These are phyloP conservation scores for Grammomys surdaster DNA, from an alignment of 2,113 vertebrate species.

Conservation along the genomic window DNA sequence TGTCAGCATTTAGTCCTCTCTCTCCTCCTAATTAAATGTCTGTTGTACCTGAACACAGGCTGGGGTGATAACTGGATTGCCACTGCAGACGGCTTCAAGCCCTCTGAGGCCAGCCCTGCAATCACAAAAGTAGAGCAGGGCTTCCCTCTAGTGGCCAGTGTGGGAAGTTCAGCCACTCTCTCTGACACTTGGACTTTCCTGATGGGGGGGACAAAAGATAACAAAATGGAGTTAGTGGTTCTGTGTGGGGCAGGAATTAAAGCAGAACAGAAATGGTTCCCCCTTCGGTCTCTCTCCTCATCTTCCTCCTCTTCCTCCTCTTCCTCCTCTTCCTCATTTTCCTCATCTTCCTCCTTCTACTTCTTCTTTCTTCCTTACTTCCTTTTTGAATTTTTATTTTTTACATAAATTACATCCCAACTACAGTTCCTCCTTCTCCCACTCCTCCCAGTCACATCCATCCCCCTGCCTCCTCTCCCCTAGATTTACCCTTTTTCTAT, in stretches of 20 bases:
- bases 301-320: no score
- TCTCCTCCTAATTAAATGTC: background rate
- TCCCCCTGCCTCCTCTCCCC: background rate
- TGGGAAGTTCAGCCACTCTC: background rate
- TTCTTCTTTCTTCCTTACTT: no score
- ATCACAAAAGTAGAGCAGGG: background rate
- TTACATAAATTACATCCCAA: background rate
- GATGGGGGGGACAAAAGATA: background rate
- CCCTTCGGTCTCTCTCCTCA: no score
- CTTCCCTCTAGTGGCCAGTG: conserved; percentile 52
- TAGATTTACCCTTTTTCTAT: background rate
- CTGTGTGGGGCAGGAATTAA: background rate
- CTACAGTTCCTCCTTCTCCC: background rate
- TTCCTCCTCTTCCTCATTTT: no score
- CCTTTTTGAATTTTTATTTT: background rate
- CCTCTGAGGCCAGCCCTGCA: fast-evolving
- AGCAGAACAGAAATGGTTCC: background rate
- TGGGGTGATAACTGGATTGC: background rate
- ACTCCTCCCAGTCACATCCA: background rate
- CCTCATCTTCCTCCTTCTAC: no score
- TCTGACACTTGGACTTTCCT: background rate
- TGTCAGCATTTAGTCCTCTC: background rate
- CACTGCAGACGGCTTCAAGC: fast-evolving
- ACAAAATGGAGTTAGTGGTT: background rate
- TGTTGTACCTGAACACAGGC: no score